These are phyloP conservation scores for Lutraria rhynchaena DNA, from an alignment of 1,140 invertebrate species.

Conservation along the genomic window DNA sequence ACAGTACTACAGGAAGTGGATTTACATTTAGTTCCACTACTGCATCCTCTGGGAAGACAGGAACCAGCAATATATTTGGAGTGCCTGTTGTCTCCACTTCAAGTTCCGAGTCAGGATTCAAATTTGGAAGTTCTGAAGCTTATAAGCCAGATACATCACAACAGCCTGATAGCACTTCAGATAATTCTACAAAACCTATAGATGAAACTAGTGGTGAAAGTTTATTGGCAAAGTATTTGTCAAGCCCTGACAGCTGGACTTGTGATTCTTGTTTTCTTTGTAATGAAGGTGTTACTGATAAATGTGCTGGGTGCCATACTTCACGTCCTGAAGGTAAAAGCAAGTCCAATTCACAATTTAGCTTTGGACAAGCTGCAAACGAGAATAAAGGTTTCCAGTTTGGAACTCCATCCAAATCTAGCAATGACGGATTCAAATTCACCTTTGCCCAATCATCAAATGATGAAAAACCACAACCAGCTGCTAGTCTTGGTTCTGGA, in stretches of 20 bases:
- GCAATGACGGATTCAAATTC: slow-evolving; percentile 46
- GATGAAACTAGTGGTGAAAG: slow-evolving; percentile 24
- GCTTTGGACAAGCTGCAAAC: slow-evolving; percentile 17
- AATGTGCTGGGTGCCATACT: slow-evolving; percentile 14
- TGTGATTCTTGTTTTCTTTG: slow-evolving; percentile 20
- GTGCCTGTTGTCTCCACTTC: neutral
- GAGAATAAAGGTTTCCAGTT: slow-evolving; percentile 7
- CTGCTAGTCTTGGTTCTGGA: slow-evolving; percentile 26
- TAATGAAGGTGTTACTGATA: slow-evolving; percentile 14
- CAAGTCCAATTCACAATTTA: slow-evolving; percentile 18
- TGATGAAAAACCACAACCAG: slow-evolving; percentile 32
- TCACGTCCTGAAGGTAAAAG: neutral
- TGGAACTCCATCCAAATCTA: slow-evolving; percentile 6
- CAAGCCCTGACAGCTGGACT: slow-evolving; percentile 35
- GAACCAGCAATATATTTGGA: neutral
- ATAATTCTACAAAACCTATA: neutral
- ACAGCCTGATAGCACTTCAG: neutral
- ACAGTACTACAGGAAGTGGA: slow-evolving; percentile 1
- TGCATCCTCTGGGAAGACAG: neutral
- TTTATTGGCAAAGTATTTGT: slow-evolving; percentile 33
- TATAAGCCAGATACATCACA: neutral
- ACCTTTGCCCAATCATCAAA: slow-evolving; percentile 32
- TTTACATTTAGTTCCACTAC: neutral
- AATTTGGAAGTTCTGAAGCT: slow-evolving; percentile 39
- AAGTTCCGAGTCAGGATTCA: neutral